Conservation (phyloP, 2,113 vertebrate genomes). For the Trochalopteron elliotii region DNA sequence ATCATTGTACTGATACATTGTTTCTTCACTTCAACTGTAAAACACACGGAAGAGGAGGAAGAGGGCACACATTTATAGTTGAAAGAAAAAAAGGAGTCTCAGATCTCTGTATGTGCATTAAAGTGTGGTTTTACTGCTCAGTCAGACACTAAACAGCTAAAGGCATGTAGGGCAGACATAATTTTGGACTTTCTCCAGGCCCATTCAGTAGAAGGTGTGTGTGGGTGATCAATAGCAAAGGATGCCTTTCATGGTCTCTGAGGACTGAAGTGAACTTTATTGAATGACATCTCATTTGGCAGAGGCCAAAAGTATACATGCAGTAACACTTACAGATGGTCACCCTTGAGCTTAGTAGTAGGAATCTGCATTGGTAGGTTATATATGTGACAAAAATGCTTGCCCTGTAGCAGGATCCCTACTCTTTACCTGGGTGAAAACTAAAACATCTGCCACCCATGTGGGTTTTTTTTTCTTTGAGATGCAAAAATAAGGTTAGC, state of each 20-base stretch:
- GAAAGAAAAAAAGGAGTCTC: neutral
- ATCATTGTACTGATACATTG: neutral
- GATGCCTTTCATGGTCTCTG: neutral
- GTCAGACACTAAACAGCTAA: neutral
- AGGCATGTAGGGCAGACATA: neutral
- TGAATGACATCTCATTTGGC: neutral
- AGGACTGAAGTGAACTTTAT: neutral
- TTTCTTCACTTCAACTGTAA: neutral
- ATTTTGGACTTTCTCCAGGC: neutral
- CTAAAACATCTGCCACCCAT: neutral
- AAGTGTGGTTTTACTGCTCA: neutral
- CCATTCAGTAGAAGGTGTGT: neutral
- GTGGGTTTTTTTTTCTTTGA: neutral
- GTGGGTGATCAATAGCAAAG: neutral
- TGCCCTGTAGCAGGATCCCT: neutral
- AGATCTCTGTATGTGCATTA: neutral
- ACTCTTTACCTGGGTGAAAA: neutral
- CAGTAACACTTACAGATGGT: neutral
- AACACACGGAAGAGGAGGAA: neutral
- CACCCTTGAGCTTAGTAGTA: neutral
- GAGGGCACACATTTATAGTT: neutral
- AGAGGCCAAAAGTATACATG: neutral
- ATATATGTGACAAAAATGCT: neutral
- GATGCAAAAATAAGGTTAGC: neutral
- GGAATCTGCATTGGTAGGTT: neutral